phyloP scores from a whole-genome alignment of 2,797 vertebrate genomes.

The Pteronotus mesoamericanus region DNA sequence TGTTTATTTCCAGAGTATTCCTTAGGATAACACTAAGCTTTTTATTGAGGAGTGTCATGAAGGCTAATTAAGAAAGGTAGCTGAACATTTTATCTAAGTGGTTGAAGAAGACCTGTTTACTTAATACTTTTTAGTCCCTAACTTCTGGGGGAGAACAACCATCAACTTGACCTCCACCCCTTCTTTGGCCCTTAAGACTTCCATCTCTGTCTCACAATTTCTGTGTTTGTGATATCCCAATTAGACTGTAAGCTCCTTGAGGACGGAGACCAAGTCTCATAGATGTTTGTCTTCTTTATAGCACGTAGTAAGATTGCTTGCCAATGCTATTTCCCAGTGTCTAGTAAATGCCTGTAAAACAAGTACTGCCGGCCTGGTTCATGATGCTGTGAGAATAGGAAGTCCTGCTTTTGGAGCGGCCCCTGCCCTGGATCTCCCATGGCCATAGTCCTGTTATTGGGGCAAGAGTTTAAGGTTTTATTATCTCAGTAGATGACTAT shows the following conservation, averaged over 20 bases:
- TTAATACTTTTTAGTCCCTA: not conserved
- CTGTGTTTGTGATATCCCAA: not conserved
- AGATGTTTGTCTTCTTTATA: not conserved
- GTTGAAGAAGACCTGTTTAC: not conserved
- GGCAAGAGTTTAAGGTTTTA: not conserved
- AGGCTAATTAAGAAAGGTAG: not conserved
- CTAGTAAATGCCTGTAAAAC: not conserved
- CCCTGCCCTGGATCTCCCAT: not conserved
- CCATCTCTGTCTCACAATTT: not conserved
- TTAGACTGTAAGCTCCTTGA: not conserved
- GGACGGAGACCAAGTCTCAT: not conserved
- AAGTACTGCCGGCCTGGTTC: not conserved
- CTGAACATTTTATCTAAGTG: not conserved
- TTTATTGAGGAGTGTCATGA: not conserved
- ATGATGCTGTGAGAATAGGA: not conserved
- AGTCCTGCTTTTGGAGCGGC: not conserved
- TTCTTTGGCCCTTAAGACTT: not conserved
- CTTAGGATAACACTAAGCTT: not conserved
- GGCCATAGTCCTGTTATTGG: not conserved
- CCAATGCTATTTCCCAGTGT: not conserved
- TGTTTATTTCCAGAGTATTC: conserved; percentile 50
- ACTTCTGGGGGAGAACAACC: not conserved
- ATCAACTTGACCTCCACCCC: not conserved
- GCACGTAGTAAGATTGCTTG: not conserved
- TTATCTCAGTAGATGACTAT: not conserved